phyloP scores from a whole-genome alignment of 1,140 invertebrate genomes.

The Ceratoteleas bidentatus region DNA sequence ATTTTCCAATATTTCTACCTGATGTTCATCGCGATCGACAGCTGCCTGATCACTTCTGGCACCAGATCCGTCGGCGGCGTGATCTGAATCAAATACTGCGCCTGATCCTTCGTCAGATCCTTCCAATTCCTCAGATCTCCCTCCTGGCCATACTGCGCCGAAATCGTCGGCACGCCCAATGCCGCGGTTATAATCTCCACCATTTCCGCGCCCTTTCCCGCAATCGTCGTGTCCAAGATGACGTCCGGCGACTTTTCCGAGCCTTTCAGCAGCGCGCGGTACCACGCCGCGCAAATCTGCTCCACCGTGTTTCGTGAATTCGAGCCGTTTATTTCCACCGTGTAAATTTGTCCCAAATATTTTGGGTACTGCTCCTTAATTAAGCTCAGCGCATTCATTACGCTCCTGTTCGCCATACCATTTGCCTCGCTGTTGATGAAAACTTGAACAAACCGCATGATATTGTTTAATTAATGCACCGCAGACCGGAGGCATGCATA shows the following conservation, averaged over 20 bases:
- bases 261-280: constrained; percentile 55
- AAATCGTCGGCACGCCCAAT: constrained; percentile 90
- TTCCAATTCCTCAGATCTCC: constrained; percentile 91
- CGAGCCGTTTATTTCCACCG: constrained; percentile 68
- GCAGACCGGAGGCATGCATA: no score
- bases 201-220: constrained; percentile 89
- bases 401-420: constrained; percentile 72
- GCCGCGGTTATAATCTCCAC: constrained; percentile 91
- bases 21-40: constrained; percentile 91
- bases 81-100: constrained; percentile 85
- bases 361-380: constrained; percentile 68
- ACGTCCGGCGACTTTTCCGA: constrained; percentile 86
- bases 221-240: constrained; percentile 89
- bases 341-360: constrained; percentile 69
- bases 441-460: constrained; percentile 68
- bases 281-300: constrained; percentile 72
- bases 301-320: constrained; percentile 67
- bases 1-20: no score
- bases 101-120: constrained; percentile 85
- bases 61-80: constrained; percentile 92
- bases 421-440: constrained; percentile 75
- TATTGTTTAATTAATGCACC: constrained; percentile 2
- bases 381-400: constrained; percentile 69
- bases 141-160: constrained; percentile 90
- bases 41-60: constrained; percentile 89